Evolutionary conservation across 2,888 invertebrate genomes (phyloP).

Genomic region (Magallana nippona): DNA sequence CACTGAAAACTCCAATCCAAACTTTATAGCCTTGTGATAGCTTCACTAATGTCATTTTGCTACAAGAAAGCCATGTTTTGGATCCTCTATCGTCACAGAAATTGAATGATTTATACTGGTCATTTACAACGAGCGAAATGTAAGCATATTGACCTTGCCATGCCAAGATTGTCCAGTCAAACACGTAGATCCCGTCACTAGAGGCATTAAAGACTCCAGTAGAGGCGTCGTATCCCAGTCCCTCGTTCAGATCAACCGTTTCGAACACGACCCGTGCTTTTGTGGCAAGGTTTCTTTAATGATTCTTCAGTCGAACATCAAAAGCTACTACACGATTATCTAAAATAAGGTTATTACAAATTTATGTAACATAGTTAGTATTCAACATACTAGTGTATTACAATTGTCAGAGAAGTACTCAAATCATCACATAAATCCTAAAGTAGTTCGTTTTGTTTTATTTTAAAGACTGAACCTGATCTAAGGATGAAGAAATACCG

Average conservation of each 20-base stretch:
- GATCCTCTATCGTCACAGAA: background rate
- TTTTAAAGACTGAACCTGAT: too few relatives aligned
- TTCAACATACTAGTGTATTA: background rate
- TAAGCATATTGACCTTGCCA: background rate
- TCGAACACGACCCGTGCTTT: background rate
- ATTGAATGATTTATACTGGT: background rate
- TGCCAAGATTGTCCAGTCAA: slow-evolving; percentile 9
- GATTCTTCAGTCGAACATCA: background rate
- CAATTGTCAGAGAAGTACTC: too few relatives aligned
- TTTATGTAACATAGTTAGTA: too few relatives aligned
- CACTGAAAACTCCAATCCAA: background rate
- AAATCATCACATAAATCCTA: background rate
- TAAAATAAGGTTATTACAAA: background rate
- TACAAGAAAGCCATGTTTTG: slow-evolving; percentile 3
- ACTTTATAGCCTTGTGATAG: background rate
- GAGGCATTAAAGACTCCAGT: background rate
- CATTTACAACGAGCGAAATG: background rate
- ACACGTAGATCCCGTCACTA: background rate
- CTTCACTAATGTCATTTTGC: slow-evolving; percentile 3
- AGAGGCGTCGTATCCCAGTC: background rate
- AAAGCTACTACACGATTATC: background rate
- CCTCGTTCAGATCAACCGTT: slow-evolving; percentile 1
- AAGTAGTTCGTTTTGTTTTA: background rate
- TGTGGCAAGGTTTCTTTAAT: background rate
- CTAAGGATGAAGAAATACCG: too few relatives aligned